Base-by-base conservation (phyloP, 1,140 invertebrate species). In the Spodoptera frugiperda region DNA sequence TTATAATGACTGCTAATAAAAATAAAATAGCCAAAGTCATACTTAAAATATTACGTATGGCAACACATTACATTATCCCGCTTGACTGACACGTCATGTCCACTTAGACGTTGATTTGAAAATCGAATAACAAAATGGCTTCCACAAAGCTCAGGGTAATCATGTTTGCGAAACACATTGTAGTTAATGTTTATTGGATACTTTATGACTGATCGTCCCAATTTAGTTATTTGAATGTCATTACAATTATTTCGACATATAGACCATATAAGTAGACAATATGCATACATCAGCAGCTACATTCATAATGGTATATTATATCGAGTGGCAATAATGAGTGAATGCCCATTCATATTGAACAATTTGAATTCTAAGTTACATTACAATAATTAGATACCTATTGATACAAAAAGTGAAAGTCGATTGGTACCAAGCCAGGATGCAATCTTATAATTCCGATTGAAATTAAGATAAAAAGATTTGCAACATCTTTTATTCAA, bases 191-290 rank as follows among this genome's bases (percentile, higher is more conserved):
- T 30, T 21, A 14, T 0, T 51, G 33, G 33, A 6, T 39, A 33
- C 25, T 48, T 49, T 12, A 68, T 70, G 19, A 70, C 46, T 53
- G 25, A 48, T 15, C 30, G 25, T 68, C 17, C 19, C 46, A 68
- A 61, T 68, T 71, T 54, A 51, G 49, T 33, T 53, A 71, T 71
- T 44, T 48, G n/a, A 48, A 15, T 21, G 25, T 49, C 54, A 73
- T 65, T 65, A 49, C n/a, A 39, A 59, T 1, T 71, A 71, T 71
- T 71, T 71, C 68, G 33, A 14, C 30, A 49, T 49, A 49, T 44
- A 3, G 10, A 67, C 11, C 3, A 44, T 30, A 54, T 30, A 53
- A 54, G 33, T n/a, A 33, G 44, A 46, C 44, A 71, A 44, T 17
- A 9, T 10, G 10, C 9, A 39, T 39, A 39, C 33, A 55, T 71